Conservation (phyloP, 2,888 invertebrate genomes). For the Drosophila borborema region DNA sequence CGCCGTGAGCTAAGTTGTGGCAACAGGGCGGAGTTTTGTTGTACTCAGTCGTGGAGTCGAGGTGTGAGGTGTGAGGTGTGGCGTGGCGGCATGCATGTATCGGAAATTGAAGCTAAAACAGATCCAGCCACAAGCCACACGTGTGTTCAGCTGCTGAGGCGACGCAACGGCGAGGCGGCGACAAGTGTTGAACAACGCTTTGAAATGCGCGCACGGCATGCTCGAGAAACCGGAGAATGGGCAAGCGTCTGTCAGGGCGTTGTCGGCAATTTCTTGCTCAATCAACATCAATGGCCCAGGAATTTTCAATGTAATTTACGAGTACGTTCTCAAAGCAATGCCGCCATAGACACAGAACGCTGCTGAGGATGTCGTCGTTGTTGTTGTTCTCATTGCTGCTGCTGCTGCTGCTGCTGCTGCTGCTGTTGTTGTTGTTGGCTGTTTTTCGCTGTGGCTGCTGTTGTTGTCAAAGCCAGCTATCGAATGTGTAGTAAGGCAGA, state of each 20-base stretch:
- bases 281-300: slow-evolving; percentile 80
- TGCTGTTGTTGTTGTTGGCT: slow-evolving; percentile 4
- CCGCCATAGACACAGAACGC: slow-evolving; percentile 30
- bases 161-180: slow-evolving; percentile 3
- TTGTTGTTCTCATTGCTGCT: slow-evolving; percentile 29
- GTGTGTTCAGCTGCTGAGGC: background rate
- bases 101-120: slow-evolving; percentile 65
- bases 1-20: slow-evolving; percentile 29
- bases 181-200: slow-evolving; percentile 62
- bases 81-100: slow-evolving; percentile 45
- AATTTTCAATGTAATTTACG: slow-evolving; percentile 80
- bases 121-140: slow-evolving; percentile 47
- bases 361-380: slow-evolving; percentile 33
- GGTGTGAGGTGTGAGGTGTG: slow-evolving; percentile 28
- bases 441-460: slow-evolving; percentile 16
- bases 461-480: slow-evolving; percentile 65
- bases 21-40: slow-evolving; percentile 4
- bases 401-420: slow-evolving; percentile 8
- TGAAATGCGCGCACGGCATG: slow-evolving; percentile 40
- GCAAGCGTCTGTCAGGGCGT: slow-evolving; percentile 55
- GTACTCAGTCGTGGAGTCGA: background rate
- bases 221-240: slow-evolving; percentile 13
- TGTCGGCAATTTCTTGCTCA: slow-evolving; percentile 81
- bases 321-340: slow-evolving; percentile 57
- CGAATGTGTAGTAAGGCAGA: slow-evolving; percentile 75